These are phyloP conservation scores for Chondrilla cf. caribensis DNA, from an alignment of 37 sponge, comb jelly and placozoan species.

Conservation along the genomic window DNA sequence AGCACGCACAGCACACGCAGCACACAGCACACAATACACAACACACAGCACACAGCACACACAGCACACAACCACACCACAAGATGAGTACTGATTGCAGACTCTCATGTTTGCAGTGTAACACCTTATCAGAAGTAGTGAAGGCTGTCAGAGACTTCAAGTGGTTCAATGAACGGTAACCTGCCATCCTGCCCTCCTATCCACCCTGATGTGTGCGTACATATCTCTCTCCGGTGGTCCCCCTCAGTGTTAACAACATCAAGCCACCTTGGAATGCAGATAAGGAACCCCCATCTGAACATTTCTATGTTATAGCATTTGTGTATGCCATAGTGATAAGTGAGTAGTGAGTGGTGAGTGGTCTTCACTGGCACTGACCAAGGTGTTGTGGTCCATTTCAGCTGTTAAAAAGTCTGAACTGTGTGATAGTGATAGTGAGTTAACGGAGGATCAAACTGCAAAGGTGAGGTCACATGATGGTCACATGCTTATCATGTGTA, in stretches of 20 bases:
- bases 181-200: neutral
- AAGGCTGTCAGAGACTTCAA: neutral
- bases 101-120: neutral
- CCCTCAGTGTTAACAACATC: neutral
- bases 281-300: neutral
- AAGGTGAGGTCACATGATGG: neutral
- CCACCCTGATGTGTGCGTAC: neutral
- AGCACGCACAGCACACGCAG: too few species aligned
- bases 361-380: neutral
- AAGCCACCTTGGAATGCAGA: neutral
- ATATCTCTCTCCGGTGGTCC: too few species aligned
- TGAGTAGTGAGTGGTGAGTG: neutral
- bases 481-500: neutral
- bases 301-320: conserved; percentile 13
- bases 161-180: conserved; percentile 16
- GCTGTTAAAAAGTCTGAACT: conserved; percentile 17
- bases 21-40: too few species aligned
- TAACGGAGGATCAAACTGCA: neutral
- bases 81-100: too few species aligned
- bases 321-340: conserved; percentile 10
- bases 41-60: neutral
- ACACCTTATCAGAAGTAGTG: neutral
- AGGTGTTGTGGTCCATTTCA: too few species aligned
- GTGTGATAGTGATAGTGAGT: neutral
- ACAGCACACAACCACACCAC: neutral